phyloP scores from a whole-genome alignment of 2,113 vertebrate genomes.

The Parotia lawesii region DNA sequence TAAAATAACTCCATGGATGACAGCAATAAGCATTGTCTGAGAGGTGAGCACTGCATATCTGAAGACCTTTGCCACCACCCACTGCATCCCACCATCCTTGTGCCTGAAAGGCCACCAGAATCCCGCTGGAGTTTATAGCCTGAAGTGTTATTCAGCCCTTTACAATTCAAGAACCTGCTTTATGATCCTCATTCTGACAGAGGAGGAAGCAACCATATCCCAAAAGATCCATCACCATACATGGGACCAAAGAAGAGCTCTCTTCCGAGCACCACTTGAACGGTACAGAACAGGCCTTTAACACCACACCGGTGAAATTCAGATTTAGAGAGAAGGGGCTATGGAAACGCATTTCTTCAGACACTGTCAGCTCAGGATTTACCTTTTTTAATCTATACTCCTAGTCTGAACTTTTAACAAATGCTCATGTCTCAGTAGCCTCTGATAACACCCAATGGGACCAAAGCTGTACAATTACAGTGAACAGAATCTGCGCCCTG shows the following conservation, averaged over 20 bases:
- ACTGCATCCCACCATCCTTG: neutral
- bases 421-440: neutral
- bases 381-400: neutral
- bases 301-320: neutral
- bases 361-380: neutral
- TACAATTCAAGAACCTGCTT: neutral
- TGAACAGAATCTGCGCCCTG: neutral
- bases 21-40: neutral
- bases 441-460: neutral
- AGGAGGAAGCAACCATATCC: neutral
- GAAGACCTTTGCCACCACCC: neutral
- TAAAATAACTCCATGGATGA: neutral
- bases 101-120: neutral
- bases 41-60: neutral
- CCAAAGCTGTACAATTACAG: neutral
- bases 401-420: neutral
- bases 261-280: neutral
- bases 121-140: neutral
- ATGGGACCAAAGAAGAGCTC: neutral
- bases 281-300: neutral
- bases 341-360: neutral
- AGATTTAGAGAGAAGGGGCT: neutral
- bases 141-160: neutral
- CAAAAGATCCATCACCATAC: neutral
- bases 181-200: neutral